These are phyloP conservation scores for Calcarius ornatus DNA, from an alignment of 2,113 vertebrate species.

Conservation along the genomic window DNA sequence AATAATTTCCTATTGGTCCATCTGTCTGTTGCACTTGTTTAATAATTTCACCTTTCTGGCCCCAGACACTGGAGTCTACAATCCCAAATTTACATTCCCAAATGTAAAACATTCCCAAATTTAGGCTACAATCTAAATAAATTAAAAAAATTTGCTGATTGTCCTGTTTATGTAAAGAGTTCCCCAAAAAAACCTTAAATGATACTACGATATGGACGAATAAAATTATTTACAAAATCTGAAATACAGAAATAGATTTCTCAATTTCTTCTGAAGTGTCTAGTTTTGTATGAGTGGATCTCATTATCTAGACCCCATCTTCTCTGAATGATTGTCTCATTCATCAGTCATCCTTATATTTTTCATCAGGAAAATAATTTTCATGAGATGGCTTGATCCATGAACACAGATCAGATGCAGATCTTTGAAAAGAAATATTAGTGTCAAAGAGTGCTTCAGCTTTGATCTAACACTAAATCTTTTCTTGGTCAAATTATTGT, in stretches of 20 bases:
- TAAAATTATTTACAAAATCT: neutral
- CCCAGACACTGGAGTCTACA: neutral
- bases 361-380: neutral
- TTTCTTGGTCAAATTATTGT: neutral
- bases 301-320: neutral
- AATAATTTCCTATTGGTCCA: neutral
- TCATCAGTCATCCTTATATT: neutral
- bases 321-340: neutral
- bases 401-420: neutral
- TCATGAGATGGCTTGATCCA: neutral
- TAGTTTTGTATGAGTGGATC: neutral
- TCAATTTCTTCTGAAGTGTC: neutral
- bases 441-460: neutral
- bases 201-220: neutral
- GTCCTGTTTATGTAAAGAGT: neutral
- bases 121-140: neutral
- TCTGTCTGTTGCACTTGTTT: neutral
- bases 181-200: neutral
- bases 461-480: neutral
- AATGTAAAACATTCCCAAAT: neutral
- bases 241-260: neutral
- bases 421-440: neutral
- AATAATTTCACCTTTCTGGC: neutral
- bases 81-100: neutral
- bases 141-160: neutral